Base-by-base conservation (phyloP, 2,797 vertebrate species). In the Myoxocephalus aenaeus region DNA sequence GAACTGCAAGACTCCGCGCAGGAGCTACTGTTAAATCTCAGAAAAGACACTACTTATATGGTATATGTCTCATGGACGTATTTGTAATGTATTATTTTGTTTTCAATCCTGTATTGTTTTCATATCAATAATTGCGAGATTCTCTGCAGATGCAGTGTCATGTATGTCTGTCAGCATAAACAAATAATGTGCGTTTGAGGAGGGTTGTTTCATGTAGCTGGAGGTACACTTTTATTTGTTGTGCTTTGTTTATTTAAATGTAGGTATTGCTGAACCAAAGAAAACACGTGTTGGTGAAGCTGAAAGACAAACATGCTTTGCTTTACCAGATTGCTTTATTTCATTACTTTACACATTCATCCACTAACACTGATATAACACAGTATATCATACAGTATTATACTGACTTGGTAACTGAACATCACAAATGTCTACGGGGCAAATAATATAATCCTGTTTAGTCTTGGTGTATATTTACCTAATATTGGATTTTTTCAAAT, bases 1-100 rank as follows among this genome's bases (percentile, higher is more conserved):
- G 73, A 91, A 91, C 95, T 95, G 95, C 96, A 92, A 92, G 81
- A 50, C 73, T n/a, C 5, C 79, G 80, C 86, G 79, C 80, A 89
- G 70, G 77, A 86, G 79, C 84, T 85, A 93, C 92, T 93, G 93
- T 83, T 81, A 38, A 85, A 73, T 86, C 66, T 82, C 72, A 89
- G 67, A 83, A 69, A 85, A 78, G 70, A 90, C 72, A 73, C 53
- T 79, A 61, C 63, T 87, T 73, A 81, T 79, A 64, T 74, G 44
- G 44, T 77, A 40, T 65, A 82, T 74, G 58, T 82, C 46, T 80
- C 22, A 65, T 80, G 36, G 83, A 59, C 84, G 48, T 73, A 29
- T 86, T 82, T 80, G 25, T 63, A 42, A 74, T 79, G 56, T 76
- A 63, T 69, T 22, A 38, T 20, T 86, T 65, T 61, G 40, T 77